Base-by-base conservation (phyloP, 1,140 invertebrate genomes). In the Drusus annulatus region DNA sequence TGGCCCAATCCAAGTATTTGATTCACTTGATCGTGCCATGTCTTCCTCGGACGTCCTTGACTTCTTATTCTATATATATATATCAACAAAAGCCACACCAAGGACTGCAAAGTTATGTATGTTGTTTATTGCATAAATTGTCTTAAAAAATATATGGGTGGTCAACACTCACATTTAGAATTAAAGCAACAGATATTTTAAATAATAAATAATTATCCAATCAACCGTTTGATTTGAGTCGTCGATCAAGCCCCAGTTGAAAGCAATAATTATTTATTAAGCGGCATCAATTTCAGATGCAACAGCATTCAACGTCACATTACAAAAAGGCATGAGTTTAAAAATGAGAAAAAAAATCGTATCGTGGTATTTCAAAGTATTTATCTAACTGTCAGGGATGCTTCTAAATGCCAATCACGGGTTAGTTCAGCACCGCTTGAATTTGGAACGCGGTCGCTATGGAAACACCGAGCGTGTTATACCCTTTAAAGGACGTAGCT, bases 351-450 rank as follows among this genome's bases (percentile, higher is more conserved):
- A 56, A 63, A 63, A 23, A 17, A 69, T 54, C 16, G 68, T 71
- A 5, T 50, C 36, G 45, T 65, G 74, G 74, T 76, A 76, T 81
- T 36, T 77, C 80, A 71, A 56, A 76, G 81, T 82, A 82, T 82
- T 80, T 82, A 82, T 82, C 81, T 82, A 74, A 78, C 79, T 78
- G 79, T 78, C 79, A 71, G 76, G 81, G 81, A 78, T 80, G 81
- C 80, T 80, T 69, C 71, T 71, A 82, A 80, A 80, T 82, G 81
- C 79, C 81, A 82, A 82, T 82, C 81, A 82, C 78, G 56, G 60
- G 76, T 82, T 80, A 73, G 81, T 82, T 82, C 81, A 82, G 78
- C 81, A 82, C 81, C 76, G 81, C 76, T 82, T 82, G 78, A 62
- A 51, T 50, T 63, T 13, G n/a, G 13, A 1, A 15, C 2, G 25